phyloP scores from a whole-genome alignment of 2,797 vertebrate species.

The Acanthurus tractus region DNA sequence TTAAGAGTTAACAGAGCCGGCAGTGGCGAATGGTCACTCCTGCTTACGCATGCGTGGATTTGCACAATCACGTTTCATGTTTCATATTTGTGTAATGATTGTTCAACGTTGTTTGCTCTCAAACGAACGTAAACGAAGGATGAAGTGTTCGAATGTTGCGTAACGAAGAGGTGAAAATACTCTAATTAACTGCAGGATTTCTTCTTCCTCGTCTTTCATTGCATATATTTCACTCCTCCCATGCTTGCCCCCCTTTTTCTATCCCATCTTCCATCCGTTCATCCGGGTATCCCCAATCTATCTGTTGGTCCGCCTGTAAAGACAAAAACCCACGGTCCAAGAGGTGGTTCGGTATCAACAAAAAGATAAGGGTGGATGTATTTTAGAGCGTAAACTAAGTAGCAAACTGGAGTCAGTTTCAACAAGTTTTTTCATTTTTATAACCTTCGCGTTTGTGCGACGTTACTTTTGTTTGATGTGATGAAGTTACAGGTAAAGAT shows the following conservation, averaged over 20 bases:
- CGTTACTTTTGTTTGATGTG: constrained; percentile 41
- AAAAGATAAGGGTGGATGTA: constrained; percentile 30
- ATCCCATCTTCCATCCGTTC: constrained; percentile 68
- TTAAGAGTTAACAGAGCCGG: constrained; percentile 71
- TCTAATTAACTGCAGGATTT: constrained; percentile 37
- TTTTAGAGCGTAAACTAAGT: constrained; percentile 10
- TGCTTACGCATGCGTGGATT: constrained; percentile 67
- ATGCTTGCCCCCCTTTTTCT: constrained; percentile 52
- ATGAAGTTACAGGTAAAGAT: constrained; percentile 44
- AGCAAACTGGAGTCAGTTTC: constrained; percentile 34
- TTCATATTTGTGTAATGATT: constrained; percentile 50
- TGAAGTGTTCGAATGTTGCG: not conserved
- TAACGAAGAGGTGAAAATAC: constrained; percentile 17
- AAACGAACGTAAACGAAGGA: constrained; percentile 29
- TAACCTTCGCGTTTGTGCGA: constrained; percentile 6
- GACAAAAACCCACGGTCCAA: constrained; percentile 60
- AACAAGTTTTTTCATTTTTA: constrained; percentile 39
- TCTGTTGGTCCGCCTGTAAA: constrained; percentile 52
- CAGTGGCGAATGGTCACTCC: constrained; percentile 54
- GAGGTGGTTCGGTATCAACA: constrained; percentile 46
- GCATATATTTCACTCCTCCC: too few relatives aligned
- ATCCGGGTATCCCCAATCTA: constrained; percentile 74
- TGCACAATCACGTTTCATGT: constrained; percentile 54
- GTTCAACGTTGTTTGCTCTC: constrained; percentile 15
- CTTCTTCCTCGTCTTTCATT: constrained; percentile 15